phyloP scores from a whole-genome alignment of 2,113 vertebrate genomes.

The Phrynosoma blainvillii region DNA sequence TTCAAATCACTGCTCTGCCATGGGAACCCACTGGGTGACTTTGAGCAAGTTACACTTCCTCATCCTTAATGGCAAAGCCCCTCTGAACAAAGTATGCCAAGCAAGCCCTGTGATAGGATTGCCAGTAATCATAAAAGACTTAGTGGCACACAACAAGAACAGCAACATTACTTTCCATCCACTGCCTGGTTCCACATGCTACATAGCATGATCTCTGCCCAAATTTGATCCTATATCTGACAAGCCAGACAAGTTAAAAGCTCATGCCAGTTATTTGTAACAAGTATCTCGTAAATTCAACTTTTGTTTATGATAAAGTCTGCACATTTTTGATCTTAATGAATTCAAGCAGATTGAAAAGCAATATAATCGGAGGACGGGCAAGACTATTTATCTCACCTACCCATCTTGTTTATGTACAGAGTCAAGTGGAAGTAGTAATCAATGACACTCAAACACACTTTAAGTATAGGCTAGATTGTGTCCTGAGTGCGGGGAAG shows the following conservation, averaged over 20 bases:
- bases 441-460: conserved; percentile 3
- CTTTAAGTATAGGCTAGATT: not conserved
- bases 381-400: not conserved
- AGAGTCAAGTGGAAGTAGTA: not conserved
- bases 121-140: too few species aligned
- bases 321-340: not conserved
- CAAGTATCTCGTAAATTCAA: not conserved
- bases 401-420: not conserved
- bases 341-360: too few species aligned
- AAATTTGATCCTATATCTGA: not conserved
- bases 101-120: too few species aligned
- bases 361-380: not conserved
- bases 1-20: too few species aligned
- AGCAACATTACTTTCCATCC: not conserved
- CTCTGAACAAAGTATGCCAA: too few species aligned
- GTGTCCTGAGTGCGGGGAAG: not conserved
- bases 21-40: too few species aligned
- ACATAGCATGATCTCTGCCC: not conserved
- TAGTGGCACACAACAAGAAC: too few species aligned
- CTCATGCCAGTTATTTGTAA: too few species aligned
- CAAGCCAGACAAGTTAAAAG: too few species aligned
- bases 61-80: too few species aligned
- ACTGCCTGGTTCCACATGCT: not conserved
- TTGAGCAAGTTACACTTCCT: too few species aligned
- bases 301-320: not conserved